phyloP scores from a whole-genome alignment of 2,113 vertebrate genomes.

The Dromas ardeola region DNA sequence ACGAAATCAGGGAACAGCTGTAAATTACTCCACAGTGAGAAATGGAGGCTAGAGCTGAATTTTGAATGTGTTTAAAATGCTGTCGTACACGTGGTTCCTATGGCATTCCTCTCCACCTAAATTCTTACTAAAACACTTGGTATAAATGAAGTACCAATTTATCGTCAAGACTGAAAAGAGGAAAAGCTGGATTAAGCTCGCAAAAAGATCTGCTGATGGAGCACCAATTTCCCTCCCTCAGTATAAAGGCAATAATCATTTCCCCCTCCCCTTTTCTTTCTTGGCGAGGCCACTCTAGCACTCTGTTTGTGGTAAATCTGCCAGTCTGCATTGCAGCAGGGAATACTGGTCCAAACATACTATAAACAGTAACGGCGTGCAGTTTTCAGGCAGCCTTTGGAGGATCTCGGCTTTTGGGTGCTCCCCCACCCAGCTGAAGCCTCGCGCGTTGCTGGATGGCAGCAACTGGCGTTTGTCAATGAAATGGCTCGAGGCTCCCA shows the following conservation, averaged over 20 bases:
- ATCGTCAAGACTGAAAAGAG: not conserved
- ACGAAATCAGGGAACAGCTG: not conserved
- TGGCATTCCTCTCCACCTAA: not conserved
- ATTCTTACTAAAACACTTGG: not conserved
- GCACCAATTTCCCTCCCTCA: not conserved
- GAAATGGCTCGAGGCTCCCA: not conserved
- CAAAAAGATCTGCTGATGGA: not conserved
- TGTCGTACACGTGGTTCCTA: not conserved
- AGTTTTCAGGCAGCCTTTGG: not conserved
- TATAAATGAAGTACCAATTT: not conserved
- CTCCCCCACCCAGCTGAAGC: not conserved
- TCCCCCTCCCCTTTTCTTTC: not conserved
- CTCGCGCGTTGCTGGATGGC: not conserved
- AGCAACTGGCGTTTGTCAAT: not conserved
- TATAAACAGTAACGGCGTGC: accelerated
- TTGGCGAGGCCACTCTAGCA: accelerated
- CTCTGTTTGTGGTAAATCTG: accelerated
- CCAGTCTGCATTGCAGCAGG: not conserved
- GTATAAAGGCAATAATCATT: not conserved
- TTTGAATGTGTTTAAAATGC: not conserved
- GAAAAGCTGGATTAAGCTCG: not conserved
- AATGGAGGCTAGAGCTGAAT: not conserved
- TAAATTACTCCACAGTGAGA: not conserved
- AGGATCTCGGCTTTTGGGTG: not conserved
- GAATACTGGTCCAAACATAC: not conserved